Conservation (phyloP, 2,797 vertebrate species). For the Neomorphus geoffroyi region DNA sequence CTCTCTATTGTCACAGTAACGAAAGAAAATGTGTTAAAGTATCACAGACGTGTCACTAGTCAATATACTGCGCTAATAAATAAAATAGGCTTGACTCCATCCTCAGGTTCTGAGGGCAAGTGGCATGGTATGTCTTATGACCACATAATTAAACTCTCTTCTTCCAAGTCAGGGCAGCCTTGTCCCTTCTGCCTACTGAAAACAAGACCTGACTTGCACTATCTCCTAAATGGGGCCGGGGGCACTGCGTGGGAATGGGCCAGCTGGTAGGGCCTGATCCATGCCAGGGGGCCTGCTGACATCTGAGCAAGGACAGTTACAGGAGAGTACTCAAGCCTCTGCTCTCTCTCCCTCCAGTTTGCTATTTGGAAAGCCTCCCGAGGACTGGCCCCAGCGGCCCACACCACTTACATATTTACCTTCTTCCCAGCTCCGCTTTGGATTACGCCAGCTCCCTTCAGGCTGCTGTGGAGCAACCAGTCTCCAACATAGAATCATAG, state of each 20-base stretch:
- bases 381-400: not conserved
- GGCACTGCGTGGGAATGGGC: not conserved
- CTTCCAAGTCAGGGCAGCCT: not conserved
- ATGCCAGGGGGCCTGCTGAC: not conserved
- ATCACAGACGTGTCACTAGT: not conserved
- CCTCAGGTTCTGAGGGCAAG: not conserved
- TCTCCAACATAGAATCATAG: not conserved
- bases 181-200: not conserved
- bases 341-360: not conserved
- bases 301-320: not conserved
- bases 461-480: not conserved
- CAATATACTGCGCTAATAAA: not conserved
- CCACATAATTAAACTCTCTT: not conserved
- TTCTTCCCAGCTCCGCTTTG: not conserved
- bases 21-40: not conserved
- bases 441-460: not conserved
- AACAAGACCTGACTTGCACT: not conserved
- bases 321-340: not conserved
- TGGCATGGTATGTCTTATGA: not conserved
- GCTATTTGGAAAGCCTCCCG: not conserved
- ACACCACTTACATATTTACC: fast-evolving
- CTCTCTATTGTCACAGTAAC: not conserved
- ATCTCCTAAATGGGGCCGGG: not conserved
- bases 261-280: not conserved
- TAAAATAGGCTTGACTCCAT: not conserved